These are phyloP conservation scores for Panagrolaimus sp. DNA, from an alignment of 1,140 invertebrate species.

Conservation along the genomic window DNA sequence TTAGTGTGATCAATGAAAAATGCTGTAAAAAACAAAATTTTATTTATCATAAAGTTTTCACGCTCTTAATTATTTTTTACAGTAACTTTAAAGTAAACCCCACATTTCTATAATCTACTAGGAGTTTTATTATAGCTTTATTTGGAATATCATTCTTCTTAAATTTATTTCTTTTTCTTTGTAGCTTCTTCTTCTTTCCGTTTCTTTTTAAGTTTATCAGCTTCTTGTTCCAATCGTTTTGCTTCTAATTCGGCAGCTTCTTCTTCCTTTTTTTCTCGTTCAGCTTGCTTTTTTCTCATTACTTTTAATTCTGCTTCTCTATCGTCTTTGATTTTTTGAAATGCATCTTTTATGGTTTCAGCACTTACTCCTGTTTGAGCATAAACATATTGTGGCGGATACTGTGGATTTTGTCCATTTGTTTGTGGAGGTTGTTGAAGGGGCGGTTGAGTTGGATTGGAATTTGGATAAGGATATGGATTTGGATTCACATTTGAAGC, in stretches of 20 bases:
- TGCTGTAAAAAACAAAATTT: too few relatives aligned
- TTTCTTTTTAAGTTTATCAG: not conserved
- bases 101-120: too few relatives aligned
- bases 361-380: not conserved
- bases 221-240: constrained; percentile 1
- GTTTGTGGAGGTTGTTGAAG: not conserved
- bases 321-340: not conserved
- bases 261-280: constrained; percentile 1
- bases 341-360: not conserved
- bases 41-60: too few relatives aligned
- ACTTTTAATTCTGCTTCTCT: not conserved
- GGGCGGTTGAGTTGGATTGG: not conserved
- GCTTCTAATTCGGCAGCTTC: not conserved
- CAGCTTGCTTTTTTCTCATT: constrained; percentile 3
- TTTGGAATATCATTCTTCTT: too few relatives aligned
- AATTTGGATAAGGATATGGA: not conserved
- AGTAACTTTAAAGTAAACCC: too few relatives aligned
- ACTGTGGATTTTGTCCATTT: not conserved
- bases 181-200: not conserved
- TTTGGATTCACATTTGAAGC: not conserved
- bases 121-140: too few relatives aligned
- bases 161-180: not conserved
- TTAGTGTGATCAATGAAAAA: too few relatives aligned
- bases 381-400: too few relatives aligned
- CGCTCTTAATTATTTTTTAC: too few relatives aligned